Conservation (phyloP, 2,888 invertebrate genomes). For the Drosophila meridiana region DNA sequence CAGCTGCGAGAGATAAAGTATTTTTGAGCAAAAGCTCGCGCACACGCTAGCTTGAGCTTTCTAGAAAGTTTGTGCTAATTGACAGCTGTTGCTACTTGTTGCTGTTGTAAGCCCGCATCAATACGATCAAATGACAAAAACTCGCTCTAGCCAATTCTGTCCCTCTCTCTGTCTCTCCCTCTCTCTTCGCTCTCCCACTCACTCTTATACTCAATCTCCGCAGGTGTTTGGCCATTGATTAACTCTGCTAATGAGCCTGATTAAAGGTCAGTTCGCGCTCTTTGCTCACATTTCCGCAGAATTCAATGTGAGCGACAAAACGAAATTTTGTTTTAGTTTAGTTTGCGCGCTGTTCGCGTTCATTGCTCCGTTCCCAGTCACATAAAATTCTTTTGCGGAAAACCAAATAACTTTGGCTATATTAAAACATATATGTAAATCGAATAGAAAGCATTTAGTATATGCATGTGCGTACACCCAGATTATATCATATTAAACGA, state of each 20-base stretch:
- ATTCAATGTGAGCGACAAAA: slow-evolving; percentile 52
- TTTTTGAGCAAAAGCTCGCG: not conserved
- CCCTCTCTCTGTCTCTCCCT: not conserved
- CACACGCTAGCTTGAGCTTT: slow-evolving; percentile 13
- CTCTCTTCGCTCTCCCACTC: not conserved
- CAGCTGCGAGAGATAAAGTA: not conserved
- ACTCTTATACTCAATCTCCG: not conserved
- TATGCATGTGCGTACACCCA: slow-evolving; percentile 7
- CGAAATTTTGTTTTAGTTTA: slow-evolving; percentile 57
- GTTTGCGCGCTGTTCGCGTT: slow-evolving; percentile 41
- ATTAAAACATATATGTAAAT: slow-evolving; percentile 22
- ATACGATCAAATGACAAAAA: not conserved
- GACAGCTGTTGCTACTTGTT: not conserved
- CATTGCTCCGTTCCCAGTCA: slow-evolving; percentile 11
- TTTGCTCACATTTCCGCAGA: slow-evolving; percentile 11
- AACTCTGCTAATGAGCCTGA: slow-evolving; percentile 32
- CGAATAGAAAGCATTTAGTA: slow-evolving; percentile 13
- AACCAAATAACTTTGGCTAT: slow-evolving; percentile 1
- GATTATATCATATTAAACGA: slow-evolving; percentile 23
- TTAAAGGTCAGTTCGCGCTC: slow-evolving; percentile 51
- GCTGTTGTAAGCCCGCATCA: not conserved
- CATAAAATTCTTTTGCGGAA: slow-evolving; percentile 3
- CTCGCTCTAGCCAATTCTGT: not conserved
- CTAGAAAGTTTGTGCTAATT: not conserved
- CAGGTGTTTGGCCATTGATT: slow-evolving; percentile 8